Evolutionary conservation across 1,140 invertebrate species (phyloP), one percentile per base, ranked within the genome.

Genomic region (Samia ricini): DNA sequence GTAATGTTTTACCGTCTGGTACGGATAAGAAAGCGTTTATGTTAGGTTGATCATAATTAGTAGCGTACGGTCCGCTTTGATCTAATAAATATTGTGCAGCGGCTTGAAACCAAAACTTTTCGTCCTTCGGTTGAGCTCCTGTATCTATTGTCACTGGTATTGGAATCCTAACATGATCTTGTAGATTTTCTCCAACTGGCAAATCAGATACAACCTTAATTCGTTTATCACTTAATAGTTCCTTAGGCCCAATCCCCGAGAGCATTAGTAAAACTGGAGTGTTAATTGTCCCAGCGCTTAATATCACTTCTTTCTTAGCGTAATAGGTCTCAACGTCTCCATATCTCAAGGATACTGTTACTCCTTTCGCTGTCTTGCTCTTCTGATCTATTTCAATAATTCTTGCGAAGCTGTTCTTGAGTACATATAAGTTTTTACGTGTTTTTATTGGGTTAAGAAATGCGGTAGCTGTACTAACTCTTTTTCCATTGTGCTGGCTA

Each of bases 161-260:
- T 1, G 93, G 90, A 65, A 94, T 95, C 18, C 93, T 93, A 8
- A 95, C 89, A 68, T 96, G 95, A 79, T 96, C 95, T 87, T 95
- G 94, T 0, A 96, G 78, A 79, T 96, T 96, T 64, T 93, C 91
- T 1, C 95, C 95, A 3, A 96, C 95, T 4, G 92, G 93, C 4
- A 95, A 88, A 89, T 97, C 93, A 18, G 91, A 85, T n/a, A 94
- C 61, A 0, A 94, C 86, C 0, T 91, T 77, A 18, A 95, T 93
- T 0, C 86, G 86, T 21, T 92, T 66, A 12, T 42, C 33, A 42
- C 0, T 42, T 42, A 42, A 42, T 20, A 52, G 51, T 23, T 91
- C 76, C 59, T 85, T 74, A 5, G 80, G 83, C 1, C 87, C 87
- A 21, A 89, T 77, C 29, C 87, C 87, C n/a, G 87, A 89, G 4